phyloP scores from a whole-genome alignment of 2,888 invertebrate species.

The Phaonia tiefii region DNA sequence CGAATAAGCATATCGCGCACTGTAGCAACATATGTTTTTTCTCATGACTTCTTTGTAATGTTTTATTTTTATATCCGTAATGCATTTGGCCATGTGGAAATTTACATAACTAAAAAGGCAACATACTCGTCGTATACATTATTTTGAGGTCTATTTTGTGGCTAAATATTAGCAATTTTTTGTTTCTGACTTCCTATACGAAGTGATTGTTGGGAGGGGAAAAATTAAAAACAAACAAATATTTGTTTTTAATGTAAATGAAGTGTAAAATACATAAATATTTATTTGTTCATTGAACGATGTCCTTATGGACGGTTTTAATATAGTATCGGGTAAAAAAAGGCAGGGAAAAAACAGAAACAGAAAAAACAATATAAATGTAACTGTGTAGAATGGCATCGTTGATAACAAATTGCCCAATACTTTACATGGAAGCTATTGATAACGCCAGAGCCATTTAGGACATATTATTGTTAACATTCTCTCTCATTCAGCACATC shows the following conservation, averaged over 20 bases:
- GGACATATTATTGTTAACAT: too few relatives aligned
- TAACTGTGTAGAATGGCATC: background rate
- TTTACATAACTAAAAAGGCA: slow-evolving; percentile 17
- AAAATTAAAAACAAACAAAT: slow-evolving; percentile 12
- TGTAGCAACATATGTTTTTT: too few relatives aligned
- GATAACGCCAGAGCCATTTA: too few relatives aligned
- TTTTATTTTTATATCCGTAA: background rate
- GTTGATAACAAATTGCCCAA: slow-evolving; percentile 3
- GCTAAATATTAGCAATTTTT: slow-evolving; percentile 3
- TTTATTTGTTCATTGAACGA: background rate
- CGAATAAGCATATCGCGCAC: too few relatives aligned
- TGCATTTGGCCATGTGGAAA: slow-evolving; percentile 9
- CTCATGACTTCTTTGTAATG: background rate
- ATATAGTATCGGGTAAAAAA: background rate
- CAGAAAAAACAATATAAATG: background rate
- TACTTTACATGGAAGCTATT: background rate
- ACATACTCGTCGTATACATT: slow-evolving; percentile 11
- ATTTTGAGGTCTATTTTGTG: slow-evolving; percentile 40
- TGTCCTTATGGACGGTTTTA: background rate
- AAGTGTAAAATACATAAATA: slow-evolving; percentile 21
- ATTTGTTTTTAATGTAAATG: slow-evolving; percentile 29
- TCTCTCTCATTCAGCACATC: too few relatives aligned
- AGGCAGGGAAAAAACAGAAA: background rate
- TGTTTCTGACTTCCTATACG: slow-evolving; percentile 6
- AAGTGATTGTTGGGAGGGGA: background rate